Conservation (phyloP, 2,888 invertebrate species). For the Callinectes sapidus region DNA sequence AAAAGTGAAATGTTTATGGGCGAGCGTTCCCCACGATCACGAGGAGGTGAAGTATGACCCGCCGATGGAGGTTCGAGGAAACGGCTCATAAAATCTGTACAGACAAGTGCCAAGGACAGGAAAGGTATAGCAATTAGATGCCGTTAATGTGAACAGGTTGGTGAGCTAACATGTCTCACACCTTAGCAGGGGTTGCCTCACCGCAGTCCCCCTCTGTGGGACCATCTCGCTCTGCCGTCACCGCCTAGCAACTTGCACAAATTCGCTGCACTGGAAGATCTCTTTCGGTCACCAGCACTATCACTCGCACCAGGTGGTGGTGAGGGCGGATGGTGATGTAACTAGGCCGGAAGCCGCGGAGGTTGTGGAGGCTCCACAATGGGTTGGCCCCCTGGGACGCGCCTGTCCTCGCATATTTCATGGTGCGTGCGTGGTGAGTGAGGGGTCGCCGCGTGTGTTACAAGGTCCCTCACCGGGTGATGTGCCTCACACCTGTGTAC, state of each 20-base stretch:
- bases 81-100: background rate
- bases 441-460: background rate
- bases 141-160: background rate
- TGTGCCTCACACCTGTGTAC: background rate
- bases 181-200: background rate
- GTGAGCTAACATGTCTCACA: background rate
- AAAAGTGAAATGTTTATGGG: background rate
- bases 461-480: background rate
- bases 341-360: conserved; percentile 6
- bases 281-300: background rate
- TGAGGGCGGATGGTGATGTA: conserved; percentile 25
- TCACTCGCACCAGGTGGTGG: background rate
- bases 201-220: background rate
- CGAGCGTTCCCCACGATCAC: conserved; percentile 11
- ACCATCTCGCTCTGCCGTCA: background rate
- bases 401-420: background rate
- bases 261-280: background rate
- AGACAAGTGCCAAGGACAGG: background rate
- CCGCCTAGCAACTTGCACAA: background rate
- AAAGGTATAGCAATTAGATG: background rate
- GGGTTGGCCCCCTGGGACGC: conserved; percentile 8
- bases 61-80: background rate
- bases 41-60: background rate
- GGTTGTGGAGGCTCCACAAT: conserved; percentile 8
- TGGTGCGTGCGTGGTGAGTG: background rate